Evolutionary conservation across 1,140 invertebrate genomes (phyloP), one percentile per base, ranked within the genome.

Genomic region (Halotydeus destructor): DNA sequence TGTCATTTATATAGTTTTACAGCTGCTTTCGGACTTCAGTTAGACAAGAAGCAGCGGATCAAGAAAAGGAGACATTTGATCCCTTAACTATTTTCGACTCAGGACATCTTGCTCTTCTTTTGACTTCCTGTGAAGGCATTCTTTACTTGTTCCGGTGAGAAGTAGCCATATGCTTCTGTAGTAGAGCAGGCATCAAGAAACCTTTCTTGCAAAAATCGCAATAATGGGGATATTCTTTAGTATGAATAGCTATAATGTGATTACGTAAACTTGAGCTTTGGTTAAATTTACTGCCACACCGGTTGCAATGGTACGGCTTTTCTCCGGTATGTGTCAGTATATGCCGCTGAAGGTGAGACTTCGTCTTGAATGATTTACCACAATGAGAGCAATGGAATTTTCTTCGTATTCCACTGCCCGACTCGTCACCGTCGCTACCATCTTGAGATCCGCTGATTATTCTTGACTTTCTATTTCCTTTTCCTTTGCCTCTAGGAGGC

Each of bases 171-270:
- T 49, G 47, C 31, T 49, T 49, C 16, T 45, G 44, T 22, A 49
- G 22, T 6, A 49, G 25, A 8, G 47, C 47, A 3, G 47, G 47
- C 47, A 49, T 49, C 11, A 49, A 16, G 25, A 49, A 49, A 18
- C 47, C 47, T 31, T 49, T 49, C 16, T 25, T 19, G 41, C 47
- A 49, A n/a, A 27, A 30, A 5, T 32, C 33, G 38, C 47, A 49
- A 11, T 21, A 34, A 18, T 49, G 47, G 12, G 47, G 47, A 45
- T 49, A 49, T 23, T 48, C 46, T 46, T 49, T 49, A 5, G 47
- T 49, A 24, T 49, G 47, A 32, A 49, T 47, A n/a, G 47, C 47
- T 18, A 49, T 49, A 9, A 49, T 45, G 24, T 49, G 47, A 49
- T 49, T 49, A 14, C 47, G 38, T n/a, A 49, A 30, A 18, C 37